These are phyloP conservation scores for Watsonalla binaria DNA, from an alignment of 2,888 invertebrate species.

Conservation along the genomic window DNA sequence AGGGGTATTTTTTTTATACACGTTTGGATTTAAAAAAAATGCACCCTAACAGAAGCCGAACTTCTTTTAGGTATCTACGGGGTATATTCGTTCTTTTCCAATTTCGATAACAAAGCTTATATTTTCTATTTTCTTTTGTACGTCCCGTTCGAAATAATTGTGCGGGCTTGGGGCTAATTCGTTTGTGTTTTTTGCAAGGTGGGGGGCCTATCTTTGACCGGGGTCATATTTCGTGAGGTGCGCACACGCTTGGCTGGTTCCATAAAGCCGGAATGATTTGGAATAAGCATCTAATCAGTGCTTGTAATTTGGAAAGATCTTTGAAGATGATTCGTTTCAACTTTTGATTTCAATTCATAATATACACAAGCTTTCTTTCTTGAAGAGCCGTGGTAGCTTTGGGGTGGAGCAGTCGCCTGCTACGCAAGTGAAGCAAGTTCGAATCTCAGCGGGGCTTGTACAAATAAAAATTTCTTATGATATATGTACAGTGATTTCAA, in stretches of 20 bases:
- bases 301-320: constrained; percentile 29
- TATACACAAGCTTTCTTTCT: neutral
- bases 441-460: no score
- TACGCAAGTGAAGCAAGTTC: no score
- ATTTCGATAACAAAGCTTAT: constrained; percentile 77
- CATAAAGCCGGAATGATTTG: constrained; percentile 32
- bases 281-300: constrained; percentile 22
- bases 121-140: constrained; percentile 52
- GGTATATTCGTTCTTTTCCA: constrained; percentile 65
- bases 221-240: constrained; percentile 37
- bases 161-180: constrained; percentile 53
- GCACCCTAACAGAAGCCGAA: constrained; percentile 59
- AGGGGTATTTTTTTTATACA: constrained; percentile 69
- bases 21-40: constrained; percentile 59
- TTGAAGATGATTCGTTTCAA: constrained; percentile 6
- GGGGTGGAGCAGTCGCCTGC: no score
- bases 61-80: constrained; percentile 66
- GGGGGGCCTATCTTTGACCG: constrained; percentile 32
- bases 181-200: constrained; percentile 44
- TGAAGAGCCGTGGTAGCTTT: no score
- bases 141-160: constrained; percentile 58
- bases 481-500: no score
- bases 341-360: neutral
- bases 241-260: constrained; percentile 42
- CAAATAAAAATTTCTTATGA: no score